Conservation (phyloP, 2,797 vertebrate genomes). For the Alcedo quadribrachys region DNA sequence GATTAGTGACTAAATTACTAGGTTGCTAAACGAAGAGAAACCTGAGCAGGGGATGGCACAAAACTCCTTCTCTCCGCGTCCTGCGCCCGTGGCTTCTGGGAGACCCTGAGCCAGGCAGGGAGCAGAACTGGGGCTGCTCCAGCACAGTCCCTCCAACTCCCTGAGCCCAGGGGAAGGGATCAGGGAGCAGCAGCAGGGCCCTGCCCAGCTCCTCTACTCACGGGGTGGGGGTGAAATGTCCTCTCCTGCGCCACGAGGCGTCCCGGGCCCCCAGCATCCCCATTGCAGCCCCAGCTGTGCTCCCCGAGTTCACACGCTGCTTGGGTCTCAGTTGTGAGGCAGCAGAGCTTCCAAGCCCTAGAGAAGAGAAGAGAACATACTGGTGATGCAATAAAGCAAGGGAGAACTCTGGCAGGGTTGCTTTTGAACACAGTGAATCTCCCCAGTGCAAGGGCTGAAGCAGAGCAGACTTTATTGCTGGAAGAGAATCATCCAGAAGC, state of each 20-base stretch:
- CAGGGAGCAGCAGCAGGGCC: not conserved
- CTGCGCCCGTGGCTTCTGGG: accelerated
- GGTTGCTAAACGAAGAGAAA: not conserved
- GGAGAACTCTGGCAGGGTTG: not conserved
- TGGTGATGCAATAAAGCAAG: constrained; percentile 56
- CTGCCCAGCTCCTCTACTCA: constrained; percentile 8
- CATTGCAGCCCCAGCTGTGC: constrained; percentile 55
- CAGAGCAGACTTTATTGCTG: not conserved
- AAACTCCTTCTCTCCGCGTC: not conserved
- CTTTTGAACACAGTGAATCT: constrained; percentile 29
- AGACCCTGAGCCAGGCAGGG: not conserved
- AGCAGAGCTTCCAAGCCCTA: constrained; percentile 64
- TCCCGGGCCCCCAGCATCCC: constrained; percentile 15
- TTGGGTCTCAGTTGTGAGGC: constrained; percentile 50
- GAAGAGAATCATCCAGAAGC: not conserved
- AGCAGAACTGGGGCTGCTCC: not conserved
- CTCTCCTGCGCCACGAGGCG: constrained; percentile 11
- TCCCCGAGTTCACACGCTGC: constrained; percentile 42
- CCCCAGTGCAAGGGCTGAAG: not conserved
- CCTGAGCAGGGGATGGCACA: not conserved
- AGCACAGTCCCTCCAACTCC: not conserved
- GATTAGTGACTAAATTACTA: not conserved
- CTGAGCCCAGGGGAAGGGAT: accelerated
- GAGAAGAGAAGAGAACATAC: constrained; percentile 22
- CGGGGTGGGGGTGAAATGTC: constrained; percentile 46